Conservation (phyloP, 2,113 vertebrate species). For the Colistium nudipinnis region DNA sequence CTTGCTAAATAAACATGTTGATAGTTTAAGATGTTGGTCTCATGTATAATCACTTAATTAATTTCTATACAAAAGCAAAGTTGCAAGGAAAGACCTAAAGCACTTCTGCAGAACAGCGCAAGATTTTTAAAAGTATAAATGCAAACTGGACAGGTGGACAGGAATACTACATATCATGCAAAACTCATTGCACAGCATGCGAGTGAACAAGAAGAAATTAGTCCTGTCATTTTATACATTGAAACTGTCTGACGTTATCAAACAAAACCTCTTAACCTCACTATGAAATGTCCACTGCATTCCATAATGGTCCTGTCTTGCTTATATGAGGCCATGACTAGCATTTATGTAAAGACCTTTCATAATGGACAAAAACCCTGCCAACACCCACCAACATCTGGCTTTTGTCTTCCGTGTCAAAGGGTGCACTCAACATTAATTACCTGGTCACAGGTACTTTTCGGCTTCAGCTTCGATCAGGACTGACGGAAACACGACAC, state of each 20-base stretch:
- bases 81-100: background rate
- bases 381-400: conserved; percentile 4
- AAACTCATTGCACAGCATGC: background rate
- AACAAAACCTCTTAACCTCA: background rate
- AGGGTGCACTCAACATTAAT: background rate
- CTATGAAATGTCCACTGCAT: background rate
- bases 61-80: background rate
- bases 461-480: background rate
- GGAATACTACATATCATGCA: background rate
- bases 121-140: background rate
- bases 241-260: background rate
- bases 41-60: background rate
- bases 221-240: background rate
- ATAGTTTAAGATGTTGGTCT: background rate
- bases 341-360: background rate
- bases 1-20: background rate
- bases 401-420: conserved; percentile 11
- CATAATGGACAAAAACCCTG: background rate
- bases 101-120: background rate
- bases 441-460: background rate
- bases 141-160: background rate
- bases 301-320: background rate
- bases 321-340: background rate
- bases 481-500: background rate
- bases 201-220: background rate